Base-by-base conservation (phyloP, 2,888 invertebrate species). In the Artemia sinica region DNA sequence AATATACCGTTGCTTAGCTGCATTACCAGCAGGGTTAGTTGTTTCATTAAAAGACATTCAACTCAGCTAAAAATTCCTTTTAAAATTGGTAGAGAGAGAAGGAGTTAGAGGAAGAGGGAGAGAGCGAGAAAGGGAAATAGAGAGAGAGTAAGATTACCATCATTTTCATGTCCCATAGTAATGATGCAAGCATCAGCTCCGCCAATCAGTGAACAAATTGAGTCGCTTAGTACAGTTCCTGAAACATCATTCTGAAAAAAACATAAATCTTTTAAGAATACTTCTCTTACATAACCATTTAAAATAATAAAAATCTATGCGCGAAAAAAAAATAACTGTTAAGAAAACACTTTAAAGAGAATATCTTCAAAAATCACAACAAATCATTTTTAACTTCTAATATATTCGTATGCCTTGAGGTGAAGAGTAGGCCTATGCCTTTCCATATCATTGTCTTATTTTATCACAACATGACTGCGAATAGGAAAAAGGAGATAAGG, bases 121-220 rank as follows among this genome's bases (percentile, higher is more conserved):
- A 41, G 41, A 41, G 41, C 3, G 41, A 41, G 41, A 41, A 6
- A 41, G 4, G 41, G 41, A 41, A 6, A 41, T 0, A 6, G 41
- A 41, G 41, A 41, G 41, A 41, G 41, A 41, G 41, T 0, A 2
- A 41, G 41, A 41, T 58, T 28, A 58, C 63, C 63, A 18, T 58
- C 63, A 78, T 87, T 88, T 73, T 89, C 88, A 79, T 91, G 90
- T 78, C 91, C 91, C 76, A 90, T 89, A 80, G 89, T 88, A 79
- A 91, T 88, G 75, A 91, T 84, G 80, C 90, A 90, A 72, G 93
- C 93, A 79, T 95, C 94, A 63, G 88, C 89, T 66, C 94, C 94
- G 75, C 91, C 91, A 77, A 95, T 88, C 74, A 94, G 94, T 63
- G 93, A 90, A 76, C 93, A 92, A 74, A 96, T 89, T 75, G 94